These are phyloP conservation scores for Marisa cornuarietis DNA, from an alignment of 1,140 invertebrate genomes.

Conservation along the genomic window DNA sequence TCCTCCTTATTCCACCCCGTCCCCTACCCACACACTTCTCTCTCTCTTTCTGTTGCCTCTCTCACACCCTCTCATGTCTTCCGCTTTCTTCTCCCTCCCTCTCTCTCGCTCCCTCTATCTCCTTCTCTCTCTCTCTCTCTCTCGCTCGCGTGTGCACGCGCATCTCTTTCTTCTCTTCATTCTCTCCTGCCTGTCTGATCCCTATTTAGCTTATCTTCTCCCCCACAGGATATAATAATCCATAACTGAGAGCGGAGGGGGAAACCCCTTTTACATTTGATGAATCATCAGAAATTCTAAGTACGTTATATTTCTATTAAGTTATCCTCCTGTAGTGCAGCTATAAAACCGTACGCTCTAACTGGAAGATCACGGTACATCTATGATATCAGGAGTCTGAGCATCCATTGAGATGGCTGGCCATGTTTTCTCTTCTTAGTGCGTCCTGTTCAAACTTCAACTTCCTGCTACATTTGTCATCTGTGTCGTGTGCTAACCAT, in stretches of 20 bases:
- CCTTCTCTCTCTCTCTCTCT: too few relatives aligned
- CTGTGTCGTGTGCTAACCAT: too few relatives aligned
- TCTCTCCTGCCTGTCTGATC: too few relatives aligned
- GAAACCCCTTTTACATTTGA: background rate
- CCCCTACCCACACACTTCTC: background rate
- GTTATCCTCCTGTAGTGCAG: background rate
- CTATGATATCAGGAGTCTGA: background rate
- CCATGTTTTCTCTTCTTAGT: too few relatives aligned
- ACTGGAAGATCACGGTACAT: too few relatives aligned
- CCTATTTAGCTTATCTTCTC: background rate
- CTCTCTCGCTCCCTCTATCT: too few relatives aligned
- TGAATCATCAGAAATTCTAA: background rate
- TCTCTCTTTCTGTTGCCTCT: constrained; percentile 6
- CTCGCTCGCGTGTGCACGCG: too few relatives aligned
- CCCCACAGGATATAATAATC: background rate
- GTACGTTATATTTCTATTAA: background rate
- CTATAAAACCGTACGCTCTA: too few relatives aligned
- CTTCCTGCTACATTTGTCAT: too few relatives aligned
- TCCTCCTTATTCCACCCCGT: background rate
- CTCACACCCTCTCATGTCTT: background rate
- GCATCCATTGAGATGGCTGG: too few relatives aligned
- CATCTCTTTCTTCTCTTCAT: background rate
- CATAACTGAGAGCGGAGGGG: background rate
- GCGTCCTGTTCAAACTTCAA: too few relatives aligned
- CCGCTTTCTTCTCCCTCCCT: too few relatives aligned